A percentile compares a stretch with the other conserved stretches of the same genome.
phyloP scores from a whole-genome alignment of 2,888 invertebrate species.

The Drosophila villosipedis region DNA sequence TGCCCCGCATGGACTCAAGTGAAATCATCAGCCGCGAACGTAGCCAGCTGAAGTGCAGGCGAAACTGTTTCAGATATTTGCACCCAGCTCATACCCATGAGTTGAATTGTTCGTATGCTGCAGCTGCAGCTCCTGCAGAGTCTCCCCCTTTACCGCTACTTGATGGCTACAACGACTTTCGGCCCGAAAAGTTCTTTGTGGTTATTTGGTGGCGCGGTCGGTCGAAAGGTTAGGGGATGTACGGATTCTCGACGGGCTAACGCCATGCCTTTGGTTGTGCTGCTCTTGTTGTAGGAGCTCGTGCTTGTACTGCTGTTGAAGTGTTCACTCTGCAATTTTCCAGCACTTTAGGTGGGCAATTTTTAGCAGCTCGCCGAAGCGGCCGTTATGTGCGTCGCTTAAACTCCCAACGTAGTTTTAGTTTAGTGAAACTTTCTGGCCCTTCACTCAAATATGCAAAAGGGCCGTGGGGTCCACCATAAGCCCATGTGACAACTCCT shows the following conservation, averaged over 20 bases:
- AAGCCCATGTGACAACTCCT: slow-evolving; percentile 6
- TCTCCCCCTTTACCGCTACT: slow-evolving; percentile 32
- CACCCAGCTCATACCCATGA: slow-evolving; percentile 32
- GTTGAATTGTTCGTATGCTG: slow-evolving; percentile 24
- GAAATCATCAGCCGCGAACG: slow-evolving; percentile 49
- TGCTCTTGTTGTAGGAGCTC: not conserved
- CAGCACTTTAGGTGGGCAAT: slow-evolving; percentile 76
- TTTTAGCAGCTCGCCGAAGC: slow-evolving; percentile 74
- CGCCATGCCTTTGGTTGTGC: slow-evolving; percentile 11
- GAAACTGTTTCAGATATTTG: slow-evolving; percentile 73
- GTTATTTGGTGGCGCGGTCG: slow-evolving; percentile 47
- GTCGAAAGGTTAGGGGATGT: slow-evolving; percentile 11
- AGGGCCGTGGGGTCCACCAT: slow-evolving; percentile 18
- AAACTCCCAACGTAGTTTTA: slow-evolving; percentile 61
- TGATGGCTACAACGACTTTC: slow-evolving; percentile 77
- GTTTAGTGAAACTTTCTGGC: slow-evolving; percentile 54
- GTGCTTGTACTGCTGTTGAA: slow-evolving; percentile 55
- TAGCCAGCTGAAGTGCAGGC: slow-evolving; percentile 65
- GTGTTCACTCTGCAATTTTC: slow-evolving; percentile 72
- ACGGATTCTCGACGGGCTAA: slow-evolving; percentile 57
- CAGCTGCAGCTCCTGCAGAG: slow-evolving; percentile 1
- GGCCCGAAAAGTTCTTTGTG: slow-evolving; percentile 75
- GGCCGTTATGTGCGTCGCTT: slow-evolving; percentile 77
- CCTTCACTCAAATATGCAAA: slow-evolving; percentile 63
- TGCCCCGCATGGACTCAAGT: slow-evolving; percentile 9